A percentile compares a stretch with the other conserved stretches of the same genome.
Evolutionary conservation across 2,113 vertebrate genomes (phyloP).

Genomic region (Rhinogobius similis): DNA sequence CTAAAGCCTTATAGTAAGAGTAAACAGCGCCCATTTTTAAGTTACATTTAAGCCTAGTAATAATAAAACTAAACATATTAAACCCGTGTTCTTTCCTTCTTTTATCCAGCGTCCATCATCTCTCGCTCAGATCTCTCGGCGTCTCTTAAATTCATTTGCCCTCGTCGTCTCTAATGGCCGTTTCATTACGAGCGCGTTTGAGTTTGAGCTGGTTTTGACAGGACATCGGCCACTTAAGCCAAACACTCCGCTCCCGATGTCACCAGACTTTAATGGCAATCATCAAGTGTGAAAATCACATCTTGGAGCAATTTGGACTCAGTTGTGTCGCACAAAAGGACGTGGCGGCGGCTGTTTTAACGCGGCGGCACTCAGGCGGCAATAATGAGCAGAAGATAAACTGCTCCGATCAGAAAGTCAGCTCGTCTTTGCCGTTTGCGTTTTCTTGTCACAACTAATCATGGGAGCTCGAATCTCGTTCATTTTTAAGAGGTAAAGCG

Average conservation of each 20-base stretch:
- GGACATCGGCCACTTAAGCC: constrained; percentile 30
- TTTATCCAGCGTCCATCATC: not conserved
- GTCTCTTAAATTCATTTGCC: constrained; percentile 34
- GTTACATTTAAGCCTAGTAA: too few relatives aligned
- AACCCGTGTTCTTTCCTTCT: not conserved
- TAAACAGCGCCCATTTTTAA: too few relatives aligned
- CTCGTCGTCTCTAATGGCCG: constrained; percentile 43
- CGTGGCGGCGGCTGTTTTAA: constrained; percentile 18
- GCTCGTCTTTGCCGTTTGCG: constrained; percentile 27
- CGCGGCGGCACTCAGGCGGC: constrained; percentile 37
- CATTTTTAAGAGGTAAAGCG: too few relatives aligned
- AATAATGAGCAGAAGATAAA: constrained; percentile 29
- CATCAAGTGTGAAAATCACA: constrained; percentile 20
- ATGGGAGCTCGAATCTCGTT: too few relatives aligned
- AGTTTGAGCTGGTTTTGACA: constrained; percentile 37
- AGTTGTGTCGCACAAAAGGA: constrained; percentile 55
- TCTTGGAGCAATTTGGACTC: constrained; percentile 42
- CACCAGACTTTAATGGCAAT: constrained; percentile 38
- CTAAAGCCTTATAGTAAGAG: too few relatives aligned
- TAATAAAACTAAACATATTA: too few relatives aligned
- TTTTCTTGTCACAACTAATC: too few relatives aligned
- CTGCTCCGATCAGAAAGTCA: constrained; percentile 47
- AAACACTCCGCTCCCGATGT: constrained; percentile 10
- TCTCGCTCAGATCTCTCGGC: not conserved
- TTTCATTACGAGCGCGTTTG: constrained; percentile 28